phyloP scores from a whole-genome alignment of 2,113 vertebrate species.

The Corythoichthys intestinalis region DNA sequence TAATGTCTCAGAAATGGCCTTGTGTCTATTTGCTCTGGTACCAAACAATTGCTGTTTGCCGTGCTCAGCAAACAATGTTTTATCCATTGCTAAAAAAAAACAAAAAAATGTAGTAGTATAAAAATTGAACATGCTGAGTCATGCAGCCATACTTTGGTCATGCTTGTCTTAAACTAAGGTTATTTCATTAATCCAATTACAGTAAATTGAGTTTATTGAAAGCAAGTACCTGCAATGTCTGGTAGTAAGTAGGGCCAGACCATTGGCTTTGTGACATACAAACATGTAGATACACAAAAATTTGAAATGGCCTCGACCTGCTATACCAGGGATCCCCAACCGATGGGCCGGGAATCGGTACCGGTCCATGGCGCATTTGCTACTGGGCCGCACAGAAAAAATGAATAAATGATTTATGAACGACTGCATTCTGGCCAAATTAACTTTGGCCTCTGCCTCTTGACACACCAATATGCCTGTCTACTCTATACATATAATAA shows the following conservation, averaged over 20 bases:
- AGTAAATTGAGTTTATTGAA: background rate
- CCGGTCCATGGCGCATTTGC: no score
- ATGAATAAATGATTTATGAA: no score
- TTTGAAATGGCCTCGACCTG: background rate
- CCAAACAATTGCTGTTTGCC: constrained; percentile 47
- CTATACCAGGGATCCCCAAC: no score
- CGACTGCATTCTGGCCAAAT: no score
- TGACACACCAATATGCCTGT: no score
- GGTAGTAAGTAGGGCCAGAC: background rate
- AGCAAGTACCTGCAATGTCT: background rate
- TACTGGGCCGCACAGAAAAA: no score
- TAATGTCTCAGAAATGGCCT: constrained; percentile 49
- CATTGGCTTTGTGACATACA: background rate
- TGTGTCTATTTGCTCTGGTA: constrained; percentile 45
- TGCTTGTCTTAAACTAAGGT: constrained; percentile 1
- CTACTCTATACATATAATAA: no score
- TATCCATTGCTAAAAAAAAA: constrained; percentile 37
- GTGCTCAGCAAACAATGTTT: constrained; percentile 27
- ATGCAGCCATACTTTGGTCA: constrained; percentile 1
- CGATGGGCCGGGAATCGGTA: no score
- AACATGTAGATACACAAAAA: background rate
- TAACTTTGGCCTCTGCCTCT: no score
- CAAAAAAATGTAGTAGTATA: constrained; percentile 41
- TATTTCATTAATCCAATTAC: background rate
- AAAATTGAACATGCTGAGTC: constrained; percentile 26